phyloP scores from a whole-genome alignment of 1,140 invertebrate genomes.

The Propsilocerus akamusi region DNA sequence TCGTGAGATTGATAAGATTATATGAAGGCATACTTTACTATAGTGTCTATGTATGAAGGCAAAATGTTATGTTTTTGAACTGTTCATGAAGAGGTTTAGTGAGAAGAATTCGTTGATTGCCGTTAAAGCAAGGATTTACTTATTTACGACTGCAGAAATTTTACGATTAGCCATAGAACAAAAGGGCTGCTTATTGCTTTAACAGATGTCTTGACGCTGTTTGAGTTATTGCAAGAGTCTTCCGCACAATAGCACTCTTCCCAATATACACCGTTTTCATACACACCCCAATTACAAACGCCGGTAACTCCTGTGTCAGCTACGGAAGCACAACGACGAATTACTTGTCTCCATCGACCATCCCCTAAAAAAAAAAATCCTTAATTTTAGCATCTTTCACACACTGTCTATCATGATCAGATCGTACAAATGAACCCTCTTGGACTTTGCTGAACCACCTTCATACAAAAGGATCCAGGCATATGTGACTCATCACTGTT shows the following conservation, averaged over 20 bases:
- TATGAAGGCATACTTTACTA: no score
- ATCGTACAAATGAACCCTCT: constrained; percentile 78
- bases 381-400: not conserved
- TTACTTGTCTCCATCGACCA: constrained; percentile 81
- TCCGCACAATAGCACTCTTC: constrained; percentile 85
- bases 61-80: no score
- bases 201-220: not conserved
- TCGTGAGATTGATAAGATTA: no score
- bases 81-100: no score
- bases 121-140: no score
- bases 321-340: constrained; percentile 73
- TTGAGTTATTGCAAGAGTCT: constrained; percentile 57
- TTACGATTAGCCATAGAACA: not conserved
- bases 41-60: no score
- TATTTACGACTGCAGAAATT: not conserved
- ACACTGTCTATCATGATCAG: constrained; percentile 1
- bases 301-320: constrained; percentile 77
- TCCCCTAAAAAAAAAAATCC: constrained; percentile 46
- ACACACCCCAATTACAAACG: constrained; percentile 87
- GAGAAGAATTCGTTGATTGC: no score
- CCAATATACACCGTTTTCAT: constrained; percentile 85
- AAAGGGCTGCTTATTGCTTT: not conserved
- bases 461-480: constrained; percentile 87
- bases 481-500: constrained; percentile 74
- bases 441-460: constrained; percentile 72